A percentile compares a stretch with the other conserved stretches of the same genome.
These are phyloP conservation scores for Ceyx margarethae DNA, from an alignment of 2,113 vertebrate species.

Conservation along the genomic window DNA sequence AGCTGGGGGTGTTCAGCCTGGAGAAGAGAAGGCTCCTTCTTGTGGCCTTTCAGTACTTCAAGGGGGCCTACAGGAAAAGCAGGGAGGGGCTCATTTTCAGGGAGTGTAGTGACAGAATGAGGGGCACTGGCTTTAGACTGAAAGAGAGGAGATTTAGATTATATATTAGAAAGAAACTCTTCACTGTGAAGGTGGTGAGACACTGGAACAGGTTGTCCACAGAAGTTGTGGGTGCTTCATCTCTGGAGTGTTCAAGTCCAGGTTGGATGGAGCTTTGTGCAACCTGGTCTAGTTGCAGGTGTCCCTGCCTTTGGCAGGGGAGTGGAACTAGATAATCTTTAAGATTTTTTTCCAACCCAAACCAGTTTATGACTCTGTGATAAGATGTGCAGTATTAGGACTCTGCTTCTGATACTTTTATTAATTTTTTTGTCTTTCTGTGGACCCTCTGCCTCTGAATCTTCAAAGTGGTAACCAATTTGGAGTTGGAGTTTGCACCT, in stretches of 20 bases:
- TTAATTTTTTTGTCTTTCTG: background rate
- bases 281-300: background rate
- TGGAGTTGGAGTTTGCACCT: no score
- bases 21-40: background rate
- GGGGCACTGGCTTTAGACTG: background rate
- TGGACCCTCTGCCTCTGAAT: no score
- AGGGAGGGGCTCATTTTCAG: background rate
- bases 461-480: no score
- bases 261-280: background rate
- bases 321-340: background rate
- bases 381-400: no score
- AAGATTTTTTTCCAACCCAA: background rate
- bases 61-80: background rate
- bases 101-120: background rate
- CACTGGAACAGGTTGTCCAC: background rate
- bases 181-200: background rate
- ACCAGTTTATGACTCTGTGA: background rate
- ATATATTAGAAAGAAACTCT: background rate
- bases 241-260: background rate
- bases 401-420: background rate
- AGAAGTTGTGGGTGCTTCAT: background rate
- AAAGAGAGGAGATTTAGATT: background rate
- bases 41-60: background rate
- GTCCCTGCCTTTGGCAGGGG: background rate
- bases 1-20: background rate